phyloP scores from a whole-genome alignment of 2,888 invertebrate genomes.

The Drosophila hamatofila region DNA sequence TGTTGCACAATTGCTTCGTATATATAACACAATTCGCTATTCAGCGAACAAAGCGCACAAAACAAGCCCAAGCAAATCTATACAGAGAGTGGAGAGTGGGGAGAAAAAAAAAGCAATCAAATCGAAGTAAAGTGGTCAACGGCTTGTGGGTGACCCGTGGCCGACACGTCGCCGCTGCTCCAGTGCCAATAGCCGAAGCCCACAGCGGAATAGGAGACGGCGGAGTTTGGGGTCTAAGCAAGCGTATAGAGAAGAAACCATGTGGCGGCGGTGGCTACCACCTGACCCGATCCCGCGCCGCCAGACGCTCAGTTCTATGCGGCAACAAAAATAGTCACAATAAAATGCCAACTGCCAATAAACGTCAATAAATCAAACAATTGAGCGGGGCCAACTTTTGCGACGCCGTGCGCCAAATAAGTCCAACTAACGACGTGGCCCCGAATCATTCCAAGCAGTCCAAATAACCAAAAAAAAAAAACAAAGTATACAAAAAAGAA shows the following conservation, averaged over 20 bases:
- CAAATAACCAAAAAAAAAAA: conserved; percentile 11
- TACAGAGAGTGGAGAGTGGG: conserved; percentile 8
- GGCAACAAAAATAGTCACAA: conserved; percentile 64
- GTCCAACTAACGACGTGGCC: conserved; percentile 51
- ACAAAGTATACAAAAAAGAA: background rate
- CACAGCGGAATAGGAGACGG: conserved; percentile 17
- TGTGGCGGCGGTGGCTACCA: conserved; percentile 26
- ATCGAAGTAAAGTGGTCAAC: conserved; percentile 52
- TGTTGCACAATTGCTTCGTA: conserved; percentile 10
- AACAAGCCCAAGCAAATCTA: background rate
- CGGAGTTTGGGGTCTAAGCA: background rate
- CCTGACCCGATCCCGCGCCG: conserved; percentile 27
- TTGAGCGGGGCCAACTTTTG: conserved; percentile 73
- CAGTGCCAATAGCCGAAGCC: conserved; percentile 20
- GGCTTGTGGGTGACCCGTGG: conserved; percentile 49
- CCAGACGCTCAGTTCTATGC: background rate
- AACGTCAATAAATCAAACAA: conserved; percentile 78
- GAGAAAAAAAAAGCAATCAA: conserved; percentile 57
- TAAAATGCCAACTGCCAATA: conserved; percentile 81
- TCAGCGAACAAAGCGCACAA: conserved; percentile 16
- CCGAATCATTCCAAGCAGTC: conserved; percentile 25
- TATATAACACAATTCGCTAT: conserved; percentile 8
- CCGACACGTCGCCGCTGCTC: conserved; percentile 5
- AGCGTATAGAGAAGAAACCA: conserved; percentile 20
- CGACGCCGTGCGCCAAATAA: conserved; percentile 70